A percentile compares a stretch with the other conserved stretches of the same genome.
These are phyloP conservation scores for Agrilus cyanescens DNA, from an alignment of 2,888 invertebrate genomes.

Conservation along the genomic window DNA sequence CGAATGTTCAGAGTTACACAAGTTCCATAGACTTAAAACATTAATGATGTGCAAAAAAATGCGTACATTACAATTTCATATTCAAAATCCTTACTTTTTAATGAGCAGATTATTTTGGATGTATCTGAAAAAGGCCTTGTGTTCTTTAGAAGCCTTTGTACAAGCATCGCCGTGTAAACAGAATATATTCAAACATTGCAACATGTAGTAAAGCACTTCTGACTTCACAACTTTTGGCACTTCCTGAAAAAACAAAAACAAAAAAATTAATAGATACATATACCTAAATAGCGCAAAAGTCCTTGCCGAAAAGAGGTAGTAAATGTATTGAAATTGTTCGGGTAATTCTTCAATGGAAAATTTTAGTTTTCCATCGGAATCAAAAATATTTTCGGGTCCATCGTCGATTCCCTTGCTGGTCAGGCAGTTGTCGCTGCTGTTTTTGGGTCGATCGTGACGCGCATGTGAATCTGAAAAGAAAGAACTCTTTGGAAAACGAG, in stretches of 20 bases:
- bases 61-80: not conserved
- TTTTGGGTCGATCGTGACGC: too few species aligned
- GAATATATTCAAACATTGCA: conserved; percentile 83
- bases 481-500: too few species aligned
- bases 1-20: conserved; percentile 83
- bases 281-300: not conserved
- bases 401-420: too few species aligned
- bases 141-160: conserved; percentile 73
- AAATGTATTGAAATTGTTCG: conserved; percentile 84
- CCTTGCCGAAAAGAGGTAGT: conserved; percentile 70
- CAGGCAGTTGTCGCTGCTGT: too few species aligned
- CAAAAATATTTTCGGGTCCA: too few species aligned
- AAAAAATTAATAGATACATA: not conserved
- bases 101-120: conserved; percentile 91
- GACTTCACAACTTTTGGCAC: conserved; percentile 72
- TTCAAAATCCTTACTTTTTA: conserved; percentile 56
- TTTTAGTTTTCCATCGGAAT: conserved; percentile 79
- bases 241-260: conserved; percentile 42
- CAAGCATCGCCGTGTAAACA: conserved; percentile 91
- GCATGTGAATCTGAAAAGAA: too few species aligned
- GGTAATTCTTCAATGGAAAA: conserved; percentile 84
- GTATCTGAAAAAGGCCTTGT: conserved; percentile 88
- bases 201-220: conserved; percentile 84
- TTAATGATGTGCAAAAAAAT: not conserved
- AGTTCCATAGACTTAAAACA: conserved; percentile 71